These are phyloP conservation scores for Diarsia brunnea DNA, from an alignment of 2,888 invertebrate genomes.

Conservation along the genomic window DNA sequence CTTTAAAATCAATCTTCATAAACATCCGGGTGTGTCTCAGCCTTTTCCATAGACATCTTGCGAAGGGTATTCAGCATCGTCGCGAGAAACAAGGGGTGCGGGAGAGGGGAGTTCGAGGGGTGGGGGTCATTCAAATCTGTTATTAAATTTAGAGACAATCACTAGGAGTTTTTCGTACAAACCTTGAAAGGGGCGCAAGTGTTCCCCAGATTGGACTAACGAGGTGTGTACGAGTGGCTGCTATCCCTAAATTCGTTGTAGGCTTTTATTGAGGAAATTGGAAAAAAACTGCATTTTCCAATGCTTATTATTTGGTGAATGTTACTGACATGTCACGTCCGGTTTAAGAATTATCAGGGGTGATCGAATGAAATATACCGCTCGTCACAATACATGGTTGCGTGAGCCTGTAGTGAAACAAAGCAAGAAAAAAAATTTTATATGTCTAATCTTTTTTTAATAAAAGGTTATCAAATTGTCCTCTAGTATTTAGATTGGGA, in stretches of 20 bases:
- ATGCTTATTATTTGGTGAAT: constrained; percentile 10
- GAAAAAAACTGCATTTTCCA: constrained; percentile 24
- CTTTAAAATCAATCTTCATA: constrained; percentile 1
- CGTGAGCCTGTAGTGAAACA: no score
- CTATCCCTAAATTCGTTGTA: constrained; percentile 22
- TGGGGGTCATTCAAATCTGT: constrained; percentile 82
- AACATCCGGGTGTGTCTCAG: constrained; percentile 36
- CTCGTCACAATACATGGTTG: no score
- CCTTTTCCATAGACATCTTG: constrained; percentile 51
- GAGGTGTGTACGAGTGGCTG: constrained; percentile 47
- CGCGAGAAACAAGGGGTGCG: constrained; percentile 24
- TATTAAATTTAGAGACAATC: constrained; percentile 87
- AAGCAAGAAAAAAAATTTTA: background rate
- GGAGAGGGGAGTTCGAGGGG: background rate
- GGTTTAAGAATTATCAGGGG: background rate
- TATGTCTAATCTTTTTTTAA: background rate
- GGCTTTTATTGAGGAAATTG: constrained; percentile 34
- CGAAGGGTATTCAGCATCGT: constrained; percentile 46
- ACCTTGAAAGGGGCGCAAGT: constrained; percentile 63
- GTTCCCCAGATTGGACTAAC: constrained; percentile 65
- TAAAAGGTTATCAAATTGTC: background rate
- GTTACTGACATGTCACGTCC: background rate
- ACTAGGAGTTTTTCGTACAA: constrained; percentile 69
- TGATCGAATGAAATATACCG: background rate
- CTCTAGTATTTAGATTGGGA: background rate